Evolutionary conservation across 2,888 invertebrate genomes (phyloP), one percentile per base, ranked within the genome.

Genomic region (Orthosia gothica): DNA sequence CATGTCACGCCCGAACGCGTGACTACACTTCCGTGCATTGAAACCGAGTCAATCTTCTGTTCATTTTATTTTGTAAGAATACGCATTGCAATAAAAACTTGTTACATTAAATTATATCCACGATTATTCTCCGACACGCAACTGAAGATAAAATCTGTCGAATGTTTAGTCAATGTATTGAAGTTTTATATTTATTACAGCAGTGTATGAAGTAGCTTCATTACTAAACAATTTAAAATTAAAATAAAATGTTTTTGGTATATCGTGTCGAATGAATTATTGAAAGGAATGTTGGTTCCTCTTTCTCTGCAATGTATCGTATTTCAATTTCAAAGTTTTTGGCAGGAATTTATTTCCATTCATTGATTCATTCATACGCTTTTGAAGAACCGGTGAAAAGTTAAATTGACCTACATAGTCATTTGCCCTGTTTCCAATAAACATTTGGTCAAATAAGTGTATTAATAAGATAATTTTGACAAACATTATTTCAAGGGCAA

Each of bases 131-230:
- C 23, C 54, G 26, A 70, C 82, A 75, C 69, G 76, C 79, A 64
- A 57, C 18, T 54, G 45, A 66, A 69, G 83, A 85, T 82, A 72
- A 80, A 32, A 84, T 71, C 77, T 47, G 32, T 64, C 54, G 32
- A 76, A 84, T 70, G 59, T 65, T 57, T 23, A n/a, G 12, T 20
- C 49, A 50, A 26, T 40, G 61, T 58, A 76, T 76, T 81, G 63
- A 71, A 81, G 65, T 77, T 77, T 70, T 57, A 61, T 77, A 77
- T 82, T 82, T 84, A 81, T 77, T 67, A 55, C 66, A 12, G 18
- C 64, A 73, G 68, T 76, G 74, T 75, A 59, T 65, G 70, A 74
- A 82, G 74, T 57, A 73, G 72, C 67, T 82, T 82, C 70, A 70
- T 85, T 78, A 79, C 52, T 72, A 63, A 67, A 70, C 62, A 57